Evolutionary conservation across 2,797 vertebrate genomes (phyloP), one percentile per base, ranked within the genome.

Genomic region (Lindbergichthys nudifrons): DNA sequence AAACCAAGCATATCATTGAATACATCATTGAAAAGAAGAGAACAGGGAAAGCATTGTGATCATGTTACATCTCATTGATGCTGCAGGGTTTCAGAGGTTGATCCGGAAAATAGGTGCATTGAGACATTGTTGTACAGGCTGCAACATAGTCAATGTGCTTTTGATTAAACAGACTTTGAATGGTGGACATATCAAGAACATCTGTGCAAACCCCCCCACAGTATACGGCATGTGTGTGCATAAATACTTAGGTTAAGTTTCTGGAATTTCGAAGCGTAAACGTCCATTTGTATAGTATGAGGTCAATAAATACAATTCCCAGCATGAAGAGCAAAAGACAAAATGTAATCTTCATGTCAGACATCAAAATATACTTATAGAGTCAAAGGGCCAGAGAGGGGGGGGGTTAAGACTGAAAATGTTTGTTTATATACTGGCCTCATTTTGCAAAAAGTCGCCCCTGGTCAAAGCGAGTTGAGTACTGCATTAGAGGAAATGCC

Each of bases 101-200:
- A 62, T 64, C 41, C 57, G 48, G 72, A 77, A 79, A 68, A 54
- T 3, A 61, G 45, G 51, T 71, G 80, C 76, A 84, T 52, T 79
- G 65, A 79, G 26, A 7, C 45, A 60, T 2, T 76, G 60, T 21
- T 72, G 15, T 60, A 73, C 36, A 73, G 42, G 54, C 45, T 73
- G 58, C 54, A 42, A 71, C 48, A 16, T 12, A 65, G 21, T 75
- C 48, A 68, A 12, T 52, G 42, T 61, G 42, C 56, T 77, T 70
- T 64, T 84, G 78, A 90, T 85, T 85, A 69, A 79, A 80, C 70
- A 65, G 76, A 69, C 54, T 66, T 41, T 73, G 48, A 26, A 65
- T 42, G 45, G 0, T 46, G 23, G 30, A 19, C 3, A 45, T 13
- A 23, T 54, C 18, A 26, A 46, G 14, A 32, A 9, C 13, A 48